A percentile compares a stretch with the other conserved stretches of the same genome.
Evolutionary conservation across 2,113 vertebrate species (phyloP).

Genomic region (Piprites chloris): DNA sequence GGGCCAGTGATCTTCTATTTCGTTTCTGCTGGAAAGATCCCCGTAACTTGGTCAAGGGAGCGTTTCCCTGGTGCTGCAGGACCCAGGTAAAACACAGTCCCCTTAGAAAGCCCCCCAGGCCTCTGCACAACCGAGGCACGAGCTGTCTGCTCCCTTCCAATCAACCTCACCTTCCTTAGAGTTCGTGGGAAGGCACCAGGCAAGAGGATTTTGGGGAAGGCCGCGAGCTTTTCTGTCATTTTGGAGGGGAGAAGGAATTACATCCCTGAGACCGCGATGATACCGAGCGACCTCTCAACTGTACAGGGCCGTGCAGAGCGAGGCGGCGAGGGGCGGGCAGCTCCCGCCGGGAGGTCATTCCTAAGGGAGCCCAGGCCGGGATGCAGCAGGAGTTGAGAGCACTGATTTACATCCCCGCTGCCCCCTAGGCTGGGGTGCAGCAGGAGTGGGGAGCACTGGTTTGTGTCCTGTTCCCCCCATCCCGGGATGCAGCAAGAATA

Average conservation of each 20-base stretch:
- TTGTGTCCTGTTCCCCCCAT: not conserved
- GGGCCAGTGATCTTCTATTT: rapidly evolving
- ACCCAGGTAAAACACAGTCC: rapidly evolving
- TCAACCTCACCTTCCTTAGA: not conserved
- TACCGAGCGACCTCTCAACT: rapidly evolving
- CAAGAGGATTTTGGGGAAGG: not conserved
- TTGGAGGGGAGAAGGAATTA: not conserved
- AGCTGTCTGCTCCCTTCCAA: no score
- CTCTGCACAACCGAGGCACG: not conserved
- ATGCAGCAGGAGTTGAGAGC: not conserved
- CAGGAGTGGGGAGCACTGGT: not conserved
- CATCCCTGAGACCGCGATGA: rapidly evolving
- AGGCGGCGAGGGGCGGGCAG: not conserved
- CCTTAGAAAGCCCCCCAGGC: not conserved
- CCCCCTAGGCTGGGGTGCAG: rapidly evolving
- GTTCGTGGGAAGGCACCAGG: rapidly evolving
- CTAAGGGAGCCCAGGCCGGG: not conserved
- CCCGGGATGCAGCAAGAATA: no score
- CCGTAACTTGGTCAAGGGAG: rapidly evolving
- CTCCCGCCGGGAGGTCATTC: rapidly evolving
- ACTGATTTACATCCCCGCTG: rapidly evolving
- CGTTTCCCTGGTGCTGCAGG: not conserved
- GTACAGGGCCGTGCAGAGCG: rapidly evolving
- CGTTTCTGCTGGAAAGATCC: rapidly evolving
- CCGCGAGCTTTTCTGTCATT: not conserved